phyloP scores from a whole-genome alignment of 2,888 invertebrate species.

The Druceiella hillmani region DNA sequence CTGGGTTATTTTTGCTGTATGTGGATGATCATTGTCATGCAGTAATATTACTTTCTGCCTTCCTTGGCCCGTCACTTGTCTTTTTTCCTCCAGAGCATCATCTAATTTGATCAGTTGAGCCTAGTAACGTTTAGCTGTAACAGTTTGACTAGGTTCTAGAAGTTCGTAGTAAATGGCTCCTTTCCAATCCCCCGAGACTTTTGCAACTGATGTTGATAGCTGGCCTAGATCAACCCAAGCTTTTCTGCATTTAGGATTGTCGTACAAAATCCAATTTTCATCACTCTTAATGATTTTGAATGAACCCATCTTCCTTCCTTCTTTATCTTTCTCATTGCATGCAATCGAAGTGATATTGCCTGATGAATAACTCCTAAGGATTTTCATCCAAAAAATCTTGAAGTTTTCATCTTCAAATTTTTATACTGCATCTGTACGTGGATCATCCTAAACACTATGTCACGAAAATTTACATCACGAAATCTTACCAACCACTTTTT shows the following conservation, averaged over 20 bases:
- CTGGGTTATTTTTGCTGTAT: slow-evolving; percentile 12
- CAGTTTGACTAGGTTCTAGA: slow-evolving; percentile 15
- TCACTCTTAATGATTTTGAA: too few relatives aligned
- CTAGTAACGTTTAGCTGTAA: slow-evolving; percentile 10
- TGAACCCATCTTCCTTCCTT: too few relatives aligned
- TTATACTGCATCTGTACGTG: not conserved
- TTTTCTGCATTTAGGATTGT: not conserved
- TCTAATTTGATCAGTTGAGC: slow-evolving; percentile 16
- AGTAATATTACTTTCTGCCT: slow-evolving; percentile 15
- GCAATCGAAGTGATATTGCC: not conserved
- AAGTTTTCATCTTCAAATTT: not conserved
- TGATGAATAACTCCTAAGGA: not conserved
- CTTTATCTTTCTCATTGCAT: too few relatives aligned
- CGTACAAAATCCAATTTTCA: too few relatives aligned
- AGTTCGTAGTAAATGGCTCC: slow-evolving; percentile 20
- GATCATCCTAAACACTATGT: slow-evolving; percentile 1
- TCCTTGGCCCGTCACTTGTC: slow-evolving; percentile 15
- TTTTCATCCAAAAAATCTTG: too few relatives aligned
- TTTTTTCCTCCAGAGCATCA: slow-evolving; percentile 15
- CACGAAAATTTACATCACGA: not conserved
- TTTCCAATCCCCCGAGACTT: slow-evolving; percentile 22
- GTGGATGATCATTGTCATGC: slow-evolving; percentile 18
- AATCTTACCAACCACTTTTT: not conserved
- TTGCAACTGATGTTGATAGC: too few relatives aligned
- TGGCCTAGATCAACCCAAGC: slow-evolving; percentile 5